Evolutionary conservation across 1,140 invertebrate genomes (phyloP), one percentile per base, ranked within the genome.

Genomic region (Globodera rostochiensis): DNA sequence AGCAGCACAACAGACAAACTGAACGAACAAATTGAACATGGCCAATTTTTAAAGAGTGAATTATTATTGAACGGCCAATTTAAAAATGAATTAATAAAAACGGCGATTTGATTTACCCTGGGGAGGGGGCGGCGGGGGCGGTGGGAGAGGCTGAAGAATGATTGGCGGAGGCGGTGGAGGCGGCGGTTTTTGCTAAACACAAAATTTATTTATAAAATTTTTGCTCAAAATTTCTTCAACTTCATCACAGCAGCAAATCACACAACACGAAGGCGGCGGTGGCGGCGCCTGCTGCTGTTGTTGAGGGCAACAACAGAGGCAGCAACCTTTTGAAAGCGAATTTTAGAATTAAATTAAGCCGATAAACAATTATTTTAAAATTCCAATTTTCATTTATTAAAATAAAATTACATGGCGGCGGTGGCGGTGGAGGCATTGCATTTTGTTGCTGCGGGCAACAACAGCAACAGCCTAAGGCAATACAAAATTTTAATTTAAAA

Each of bases 1-100:
- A 78, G 47, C 77, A 78, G 25, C 77, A 78, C 13, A 78, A 25
- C 47, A 78, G n/a, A 47, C 77, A 78, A 70, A 78, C 77, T 78
- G 25, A 25, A 45, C 5, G 21, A 36, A 47, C 77, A 78, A 70
- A 78, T 64, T 78, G 25, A 25, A 45, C 5, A 1, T 13, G 15
- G 11, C 57, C 1, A 19, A 60, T 53, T 53, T 53, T 53, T 53
- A 53, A 8, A 11, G 13, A 8, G 7, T 8, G 50, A 53, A 53
- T 8, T 8, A 53, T 53, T 7, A 53, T 8, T 8, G 13, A 8
- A 15, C 3, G 57, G 11, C 11, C 6, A 60, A 60, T 60, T 19
- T 19, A 19, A 13, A 15, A 15, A 19, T 73, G 46, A 74, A 74
- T 45, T 8, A 73, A 3, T 45, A 45, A 45, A 36, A 53, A 11